Evolutionary conservation across 2,113 vertebrate species (phyloP).

Genomic region (Oreotrochilus melanogaster): DNA sequence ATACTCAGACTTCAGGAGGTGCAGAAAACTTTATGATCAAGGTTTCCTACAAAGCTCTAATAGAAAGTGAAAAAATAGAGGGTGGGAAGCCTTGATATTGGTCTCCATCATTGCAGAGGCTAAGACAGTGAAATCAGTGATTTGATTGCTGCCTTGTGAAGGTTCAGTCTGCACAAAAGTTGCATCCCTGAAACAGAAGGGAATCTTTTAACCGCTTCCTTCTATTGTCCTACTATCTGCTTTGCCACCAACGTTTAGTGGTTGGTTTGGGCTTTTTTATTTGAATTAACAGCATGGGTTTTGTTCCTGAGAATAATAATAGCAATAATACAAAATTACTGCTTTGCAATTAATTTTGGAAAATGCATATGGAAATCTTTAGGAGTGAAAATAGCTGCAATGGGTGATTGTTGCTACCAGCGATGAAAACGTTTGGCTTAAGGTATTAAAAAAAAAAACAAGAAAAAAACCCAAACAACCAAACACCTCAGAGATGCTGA

Average conservation of each 20-base stretch:
- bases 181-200: slow-evolving; percentile 38
- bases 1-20: background rate
- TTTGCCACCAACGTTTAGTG: slow-evolving; percentile 32
- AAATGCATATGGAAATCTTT: slow-evolving; percentile 51
- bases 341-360: slow-evolving; percentile 54
- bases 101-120: background rate
- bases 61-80: background rate
- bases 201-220: slow-evolving; percentile 71
- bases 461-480: background rate
- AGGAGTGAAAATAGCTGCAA: slow-evolving; percentile 48
- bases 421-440: slow-evolving; percentile 59
- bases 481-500: slow-evolving; percentile 2
- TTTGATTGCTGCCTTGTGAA: background rate
- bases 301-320: slow-evolving; percentile 56
- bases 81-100: background rate
- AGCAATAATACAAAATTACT: slow-evolving; percentile 18
- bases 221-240: slow-evolving; percentile 74
- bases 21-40: background rate
- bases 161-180: background rate
- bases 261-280: background rate
- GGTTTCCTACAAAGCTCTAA: background rate
- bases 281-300: slow-evolving; percentile 19
- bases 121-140: background rate
- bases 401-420: slow-evolving; percentile 50
- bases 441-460: background rate